These are phyloP conservation scores for Oreonectes daqikongensis DNA, from an alignment of 2,797 vertebrate species.

Conservation along the genomic window DNA sequence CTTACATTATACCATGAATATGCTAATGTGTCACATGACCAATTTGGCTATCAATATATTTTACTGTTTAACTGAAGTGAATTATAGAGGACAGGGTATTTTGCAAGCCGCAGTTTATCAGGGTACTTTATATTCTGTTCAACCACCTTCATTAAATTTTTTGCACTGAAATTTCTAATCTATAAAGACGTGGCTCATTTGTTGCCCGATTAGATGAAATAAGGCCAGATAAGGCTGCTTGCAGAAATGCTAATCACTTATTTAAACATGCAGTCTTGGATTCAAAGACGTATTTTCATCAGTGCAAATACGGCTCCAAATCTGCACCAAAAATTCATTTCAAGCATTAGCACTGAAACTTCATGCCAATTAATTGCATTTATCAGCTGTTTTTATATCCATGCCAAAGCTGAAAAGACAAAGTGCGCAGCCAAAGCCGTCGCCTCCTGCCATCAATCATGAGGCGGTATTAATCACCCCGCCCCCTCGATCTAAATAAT, in stretches of 20 bases:
- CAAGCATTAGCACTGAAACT: slow-evolving; percentile 60
- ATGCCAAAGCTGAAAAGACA: slow-evolving; percentile 76
- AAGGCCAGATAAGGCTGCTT: slow-evolving; percentile 50
- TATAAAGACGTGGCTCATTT: slow-evolving; percentile 47
- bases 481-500: slow-evolving; percentile 75
- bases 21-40: slow-evolving; percentile 63
- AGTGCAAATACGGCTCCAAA: slow-evolving; percentile 29
- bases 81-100: slow-evolving; percentile 50
- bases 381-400: slow-evolving; percentile 76
- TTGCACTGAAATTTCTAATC: slow-evolving; percentile 30
- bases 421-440: slow-evolving; percentile 74
- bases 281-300: slow-evolving; percentile 43
- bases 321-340: slow-evolving; percentile 48
- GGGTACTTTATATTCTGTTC: slow-evolving; percentile 52
- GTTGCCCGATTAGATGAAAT: slow-evolving; percentile 52
- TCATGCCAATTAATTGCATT: slow-evolving; percentile 76
- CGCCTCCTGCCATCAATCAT: slow-evolving; percentile 78
- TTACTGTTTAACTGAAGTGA: slow-evolving; percentile 27
- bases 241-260: slow-evolving; percentile 48
- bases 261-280: slow-evolving; percentile 45
- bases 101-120: slow-evolving; percentile 75
- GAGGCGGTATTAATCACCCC: slow-evolving; percentile 74
- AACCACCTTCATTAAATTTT: slow-evolving; percentile 6
- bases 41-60: slow-evolving; percentile 67
- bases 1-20: background rate